Evolutionary conservation across 2,113 vertebrate genomes (phyloP).

Genomic region (Sialia sialis): DNA sequence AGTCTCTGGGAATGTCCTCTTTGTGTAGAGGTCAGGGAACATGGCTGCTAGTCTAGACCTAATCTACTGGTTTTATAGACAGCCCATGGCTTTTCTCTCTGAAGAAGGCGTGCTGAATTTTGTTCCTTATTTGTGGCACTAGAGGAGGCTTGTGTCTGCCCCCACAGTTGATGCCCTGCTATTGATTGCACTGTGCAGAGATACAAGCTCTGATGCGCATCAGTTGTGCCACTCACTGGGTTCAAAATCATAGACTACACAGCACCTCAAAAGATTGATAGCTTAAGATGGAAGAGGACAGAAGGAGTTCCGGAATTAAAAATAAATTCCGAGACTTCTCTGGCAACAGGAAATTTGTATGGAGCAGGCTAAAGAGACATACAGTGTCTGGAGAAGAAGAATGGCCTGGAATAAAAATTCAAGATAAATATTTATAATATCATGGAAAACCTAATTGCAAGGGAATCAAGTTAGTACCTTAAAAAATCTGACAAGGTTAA

Average conservation of each 20-base stretch:
- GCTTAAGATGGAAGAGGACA: not conserved
- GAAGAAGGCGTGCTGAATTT: not conserved
- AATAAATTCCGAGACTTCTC: conserved; percentile 15
- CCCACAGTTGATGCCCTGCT: not conserved
- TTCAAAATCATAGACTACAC: not conserved
- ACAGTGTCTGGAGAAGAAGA: not conserved
- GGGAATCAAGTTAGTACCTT: not conserved
- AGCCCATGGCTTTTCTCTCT: not conserved
- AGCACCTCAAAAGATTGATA: not conserved
- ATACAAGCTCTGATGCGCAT: not conserved
- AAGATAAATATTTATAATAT: conserved; percentile 37
- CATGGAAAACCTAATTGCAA: not conserved
- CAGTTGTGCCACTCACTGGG: not conserved
- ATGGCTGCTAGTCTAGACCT: not conserved
- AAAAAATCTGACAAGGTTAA: conserved; percentile 14
- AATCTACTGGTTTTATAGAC: not conserved
- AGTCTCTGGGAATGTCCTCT: not conserved
- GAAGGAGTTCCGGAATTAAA: conserved; percentile 3
- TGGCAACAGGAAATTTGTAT: not conserved
- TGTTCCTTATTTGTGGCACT: not conserved
- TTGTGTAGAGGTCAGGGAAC: not conserved
- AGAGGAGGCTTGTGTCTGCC: not conserved
- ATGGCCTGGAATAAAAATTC: conserved; percentile 24
- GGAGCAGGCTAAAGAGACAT: not conserved
- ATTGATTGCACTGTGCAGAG: not conserved